Base-by-base conservation (phyloP, 2,797 vertebrate species). In the Rhincodon typus region DNA sequence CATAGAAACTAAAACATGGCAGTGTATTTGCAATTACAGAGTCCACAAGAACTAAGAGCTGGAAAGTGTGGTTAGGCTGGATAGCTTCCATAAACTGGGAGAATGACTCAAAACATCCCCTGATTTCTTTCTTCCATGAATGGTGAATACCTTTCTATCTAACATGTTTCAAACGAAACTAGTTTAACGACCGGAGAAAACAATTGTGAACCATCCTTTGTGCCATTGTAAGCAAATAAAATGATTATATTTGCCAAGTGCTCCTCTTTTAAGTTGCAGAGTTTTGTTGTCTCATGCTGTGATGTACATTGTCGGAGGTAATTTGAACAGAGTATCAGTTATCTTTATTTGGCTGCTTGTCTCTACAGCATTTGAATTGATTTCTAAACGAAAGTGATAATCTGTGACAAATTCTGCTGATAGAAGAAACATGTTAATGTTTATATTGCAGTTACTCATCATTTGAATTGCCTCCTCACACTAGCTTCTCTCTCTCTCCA, bases 361-460 rank as follows among this genome's bases (percentile, higher is more conserved):
- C 57, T 91, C 57, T 25, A 8, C 82, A 46, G 38, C 70, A n/a
- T 50, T 67, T 66, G 34, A 21, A 95, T 95, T 95, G 72, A 38
- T 95, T 57, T 95, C n/a, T n/a, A 91, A 91, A 66, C 34, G 0
- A 91, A 91, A 91, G 57, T 91, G 88, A 57, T 66, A 91, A 91
- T 66, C 57, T 91, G 88, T 67, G 88, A 67, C 34, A 91, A 67
- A 66, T 91, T 21, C 34, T 91, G 34, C 46, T 66, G 34, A 17
- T 91, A 66, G 53, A 66, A 23, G 17, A n/a, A 67, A n/a, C 53
- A 62, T 91, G 53, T 66, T 77, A 86, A 70, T 86, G 46, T 15
- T 95, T 77, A 57, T 79, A 62, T 46, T 53, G 82, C 94, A 19
- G 57, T 91, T 57, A 66, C 30, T 91, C 21, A 67, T 91, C 57